Conservation (phyloP, 2,797 vertebrate genomes). For the Pseudomugil tenellus region DNA sequence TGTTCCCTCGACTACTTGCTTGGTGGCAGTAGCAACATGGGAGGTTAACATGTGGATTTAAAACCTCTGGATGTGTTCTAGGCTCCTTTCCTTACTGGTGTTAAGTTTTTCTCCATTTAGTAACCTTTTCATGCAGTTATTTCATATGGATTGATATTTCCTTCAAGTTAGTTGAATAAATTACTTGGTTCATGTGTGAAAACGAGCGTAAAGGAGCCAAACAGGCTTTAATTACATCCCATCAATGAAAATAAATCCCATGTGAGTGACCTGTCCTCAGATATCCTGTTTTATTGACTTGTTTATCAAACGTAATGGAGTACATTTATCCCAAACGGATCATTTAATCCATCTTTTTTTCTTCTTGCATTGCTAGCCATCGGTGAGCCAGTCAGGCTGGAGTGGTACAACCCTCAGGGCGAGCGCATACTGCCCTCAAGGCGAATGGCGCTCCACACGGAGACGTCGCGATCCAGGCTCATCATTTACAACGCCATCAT, state of each 20-base stretch:
- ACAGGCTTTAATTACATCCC: not conserved
- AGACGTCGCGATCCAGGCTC: constrained; percentile 89
- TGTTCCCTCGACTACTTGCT: constrained; percentile 45
- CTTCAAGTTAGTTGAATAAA: not conserved
- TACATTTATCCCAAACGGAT: not conserved
- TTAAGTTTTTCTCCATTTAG: not conserved
- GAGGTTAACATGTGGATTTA: not conserved
- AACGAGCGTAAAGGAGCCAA: not conserved
- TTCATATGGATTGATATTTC: not conserved
- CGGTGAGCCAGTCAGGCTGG: constrained; percentile 92
- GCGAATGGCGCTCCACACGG: constrained; percentile 91
- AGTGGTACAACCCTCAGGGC: constrained; percentile 96
- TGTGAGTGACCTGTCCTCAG: not conserved
- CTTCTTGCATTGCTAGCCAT: constrained; percentile 81
- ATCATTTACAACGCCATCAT: constrained; percentile 97
- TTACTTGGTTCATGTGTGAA: not conserved
- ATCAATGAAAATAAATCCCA: not conserved
- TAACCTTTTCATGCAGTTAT: not conserved
- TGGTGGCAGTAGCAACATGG: not conserved
- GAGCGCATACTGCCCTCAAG: constrained; percentile 89
- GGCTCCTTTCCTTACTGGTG: not conserved
- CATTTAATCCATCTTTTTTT: not conserved
- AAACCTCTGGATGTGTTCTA: not conserved
- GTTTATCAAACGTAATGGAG: not conserved
- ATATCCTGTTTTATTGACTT: no score